These are phyloP conservation scores for Ericerus pela DNA, from an alignment of 1,140 invertebrate genomes.

Conservation along the genomic window DNA sequence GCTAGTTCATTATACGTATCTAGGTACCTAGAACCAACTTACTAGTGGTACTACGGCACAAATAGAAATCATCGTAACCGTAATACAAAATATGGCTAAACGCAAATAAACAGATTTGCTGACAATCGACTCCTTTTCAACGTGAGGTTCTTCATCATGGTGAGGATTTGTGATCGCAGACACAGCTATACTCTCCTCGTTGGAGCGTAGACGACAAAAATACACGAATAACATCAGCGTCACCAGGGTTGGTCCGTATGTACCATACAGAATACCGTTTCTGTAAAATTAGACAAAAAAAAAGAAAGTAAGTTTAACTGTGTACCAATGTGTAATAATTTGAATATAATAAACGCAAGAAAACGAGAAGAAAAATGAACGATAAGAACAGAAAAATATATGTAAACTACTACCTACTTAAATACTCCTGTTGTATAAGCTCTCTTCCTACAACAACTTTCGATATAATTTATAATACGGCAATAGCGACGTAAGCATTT, in stretches of 20 bases:
- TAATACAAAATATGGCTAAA: constrained; percentile 48
- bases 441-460: no score
- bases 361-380: not conserved
- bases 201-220: constrained; percentile 41
- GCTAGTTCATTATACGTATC: not conserved
- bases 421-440: no score
- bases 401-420: no score
- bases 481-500: no score
- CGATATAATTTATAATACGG: no score
- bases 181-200: not conserved
- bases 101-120: constrained; percentile 31
- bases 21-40: no score
- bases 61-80: constrained; percentile 44
- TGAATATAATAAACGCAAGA: not conserved
- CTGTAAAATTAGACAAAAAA: constrained; percentile 39
- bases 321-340: not conserved
- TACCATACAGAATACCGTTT: constrained; percentile 44
- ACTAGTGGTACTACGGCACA: constrained; percentile 56
- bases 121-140: constrained; percentile 17
- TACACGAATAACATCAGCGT: constrained; percentile 45
- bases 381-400: not conserved
- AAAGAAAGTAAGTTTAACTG: constrained; percentile 1
- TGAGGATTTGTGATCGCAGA: not conserved
- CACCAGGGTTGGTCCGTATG: constrained; percentile 44
- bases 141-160: constrained; percentile 16